phyloP scores from a whole-genome alignment of 1,140 invertebrate species.

The Globodera rostochiensis region DNA sequence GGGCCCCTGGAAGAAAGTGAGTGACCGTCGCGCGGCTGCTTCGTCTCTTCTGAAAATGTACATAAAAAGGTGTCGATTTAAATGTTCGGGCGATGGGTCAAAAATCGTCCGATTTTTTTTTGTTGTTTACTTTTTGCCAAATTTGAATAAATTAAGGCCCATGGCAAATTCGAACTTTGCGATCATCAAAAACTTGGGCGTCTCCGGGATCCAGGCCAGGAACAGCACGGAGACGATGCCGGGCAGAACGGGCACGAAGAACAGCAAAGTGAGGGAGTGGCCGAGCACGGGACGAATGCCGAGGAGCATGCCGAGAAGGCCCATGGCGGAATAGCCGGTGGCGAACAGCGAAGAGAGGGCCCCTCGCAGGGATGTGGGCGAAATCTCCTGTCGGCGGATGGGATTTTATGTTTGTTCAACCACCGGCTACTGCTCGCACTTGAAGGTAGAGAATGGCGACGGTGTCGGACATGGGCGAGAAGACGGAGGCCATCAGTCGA shows the following conservation, averaged over 20 bases:
- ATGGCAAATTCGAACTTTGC: slow-evolving; percentile 41
- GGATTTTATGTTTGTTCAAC: background rate
- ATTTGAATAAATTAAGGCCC: background rate
- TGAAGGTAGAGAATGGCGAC: slow-evolving; percentile 60
- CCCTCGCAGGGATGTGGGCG: slow-evolving; percentile 59
- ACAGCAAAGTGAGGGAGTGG: slow-evolving; percentile 53
- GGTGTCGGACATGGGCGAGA: slow-evolving; percentile 60
- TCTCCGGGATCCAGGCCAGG: slow-evolving; percentile 55
- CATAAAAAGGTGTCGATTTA: background rate
- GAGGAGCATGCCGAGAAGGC: slow-evolving; percentile 56
- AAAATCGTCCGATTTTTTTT: too few species aligned
- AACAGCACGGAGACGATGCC: slow-evolving; percentile 55
- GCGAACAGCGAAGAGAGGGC: slow-evolving; percentile 53
- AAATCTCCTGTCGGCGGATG: slow-evolving; percentile 53
- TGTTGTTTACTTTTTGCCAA: slow-evolving; percentile 5
- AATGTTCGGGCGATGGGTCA: too few species aligned
- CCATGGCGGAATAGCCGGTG: slow-evolving; percentile 62
- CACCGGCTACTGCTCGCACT: slow-evolving; percentile 33
- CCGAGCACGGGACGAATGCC: slow-evolving; percentile 55
- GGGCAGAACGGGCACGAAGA: slow-evolving; percentile 56
- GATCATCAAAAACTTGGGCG: slow-evolving; percentile 57
- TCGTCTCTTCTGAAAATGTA: slow-evolving; percentile 40
- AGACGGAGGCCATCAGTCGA: slow-evolving; percentile 58
- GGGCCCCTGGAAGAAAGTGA: slow-evolving; percentile 56
- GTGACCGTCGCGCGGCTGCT: slow-evolving; percentile 41